These are phyloP conservation scores for Ruditapes philippinarum DNA, from an alignment of 1,140 invertebrate species.

Conservation along the genomic window DNA sequence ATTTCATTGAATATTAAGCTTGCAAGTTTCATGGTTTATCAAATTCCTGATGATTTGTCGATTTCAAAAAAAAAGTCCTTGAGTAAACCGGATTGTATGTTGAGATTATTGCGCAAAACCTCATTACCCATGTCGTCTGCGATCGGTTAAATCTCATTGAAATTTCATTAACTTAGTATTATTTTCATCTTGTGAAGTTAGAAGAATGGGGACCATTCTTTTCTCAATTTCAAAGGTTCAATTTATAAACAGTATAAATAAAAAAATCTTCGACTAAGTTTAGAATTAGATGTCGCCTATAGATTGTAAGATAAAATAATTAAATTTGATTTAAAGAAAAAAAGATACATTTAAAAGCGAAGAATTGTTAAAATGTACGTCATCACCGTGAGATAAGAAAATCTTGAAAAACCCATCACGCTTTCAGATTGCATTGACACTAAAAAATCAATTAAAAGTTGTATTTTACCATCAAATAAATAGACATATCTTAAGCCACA, in stretches of 20 bases:
- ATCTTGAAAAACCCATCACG: neutral
- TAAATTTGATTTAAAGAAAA: neutral
- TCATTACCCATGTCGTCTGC: neutral
- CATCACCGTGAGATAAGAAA: neutral
- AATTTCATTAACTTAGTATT: neutral
- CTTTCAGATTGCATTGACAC: neutral
- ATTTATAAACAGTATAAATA: neutral
- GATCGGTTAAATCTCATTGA: neutral
- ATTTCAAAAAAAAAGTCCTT: neutral
- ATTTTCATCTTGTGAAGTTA: neutral
- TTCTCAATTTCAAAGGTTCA: neutral
- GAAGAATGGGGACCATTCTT: conserved; percentile 8
- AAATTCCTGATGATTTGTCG: conserved; percentile 1
- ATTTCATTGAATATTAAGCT: neutral
- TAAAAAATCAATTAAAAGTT: neutral
- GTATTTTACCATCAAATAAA: neutral
- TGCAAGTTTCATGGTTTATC: neutral
- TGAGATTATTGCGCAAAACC: neutral
- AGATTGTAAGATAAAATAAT: neutral
- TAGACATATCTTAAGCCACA: too few species aligned
- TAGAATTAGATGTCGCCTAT: neutral
- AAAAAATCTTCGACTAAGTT: neutral
- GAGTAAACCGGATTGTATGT: neutral
- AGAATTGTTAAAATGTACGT: neutral
- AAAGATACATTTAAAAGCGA: neutral